Base-by-base conservation (phyloP, 2,888 invertebrate species). In the Lycaena phlaeas region DNA sequence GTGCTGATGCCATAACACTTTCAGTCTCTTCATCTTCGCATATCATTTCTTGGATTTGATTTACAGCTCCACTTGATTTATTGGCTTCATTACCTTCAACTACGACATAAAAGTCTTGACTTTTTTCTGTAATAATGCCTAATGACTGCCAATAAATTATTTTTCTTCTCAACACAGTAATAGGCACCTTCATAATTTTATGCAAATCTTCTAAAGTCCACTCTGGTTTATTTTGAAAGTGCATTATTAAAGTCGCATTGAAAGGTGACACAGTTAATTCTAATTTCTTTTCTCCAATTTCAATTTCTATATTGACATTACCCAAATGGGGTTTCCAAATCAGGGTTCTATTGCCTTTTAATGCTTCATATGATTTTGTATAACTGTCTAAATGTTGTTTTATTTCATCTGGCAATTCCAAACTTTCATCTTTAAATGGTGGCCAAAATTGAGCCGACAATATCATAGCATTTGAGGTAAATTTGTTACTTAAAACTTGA, bases 361-460 rank as follows among this genome's bases (percentile, higher is more conserved):
- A 85, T 0, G 93, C 90, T 73, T 97, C 96, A 79, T 95, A 98
- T 0, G 92, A 91, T 64, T 92, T 93, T 0, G 96, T 97, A 61
- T 95, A 98, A 40, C 88, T 89, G 46, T 94, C 91, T 51, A 97
- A 88, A 61, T 95, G 92, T 41, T 89, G 87, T 59, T 92, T 90
- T 34, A 97, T 89, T 59, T 89, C 87, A 17, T 88, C 87, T 1
- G 97, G 97, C 34, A 98, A 74, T 61, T 95, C 93, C 11, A 98
- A 81, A 52, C 92, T 94, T 73, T 97, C 97, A 69, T 97, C 97
- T 65, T 97, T 95, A 54, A 98, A 96, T 5, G 94, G 90, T 1
- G 98, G 98, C 98, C 98, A 99, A 84, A 98, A 99, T 68, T 98
- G 97, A 1, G 96, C 96, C 0, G 98, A 98, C n/a, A 99, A 86